Evolutionary conservation across 2,888 invertebrate species (phyloP), one percentile per base, ranked within the genome.

Genomic region (Andrena bucephala): DNA sequence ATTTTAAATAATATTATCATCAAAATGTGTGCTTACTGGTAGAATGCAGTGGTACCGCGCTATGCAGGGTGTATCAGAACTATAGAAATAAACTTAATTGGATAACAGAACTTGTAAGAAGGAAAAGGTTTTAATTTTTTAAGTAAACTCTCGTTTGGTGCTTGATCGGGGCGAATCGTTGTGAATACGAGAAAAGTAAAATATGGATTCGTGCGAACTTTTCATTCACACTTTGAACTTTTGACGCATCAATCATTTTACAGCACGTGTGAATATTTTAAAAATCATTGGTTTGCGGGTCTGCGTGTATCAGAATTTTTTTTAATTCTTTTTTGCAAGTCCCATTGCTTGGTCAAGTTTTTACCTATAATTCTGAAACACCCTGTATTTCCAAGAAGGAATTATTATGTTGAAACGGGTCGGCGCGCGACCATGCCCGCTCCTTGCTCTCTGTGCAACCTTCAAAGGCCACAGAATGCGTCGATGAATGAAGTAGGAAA

Each of bases 391-490:
- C 81, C 76, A 77, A 75, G 87, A 85, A 81, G 79, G 76, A 85
- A 86, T 87, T 83, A 85, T 85, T 76, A 87, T 84, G 75, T 76
- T 79, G 85, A 84, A 89, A 87, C 85, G 86, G 85, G 88, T 86
- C 81, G 75, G 80, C 85, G 81, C 85, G 85, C 81, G 87, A 83
- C 86, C 85, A 75, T 89, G 78, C 69, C 85, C 87, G 89, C 89
- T 90, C 87, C 87, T 89, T 89, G 89, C 89, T 87, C 86, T 85
- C 84, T 84, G 88, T 85, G 90, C 92, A 93, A 93, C 93, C 93
- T 94, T 94, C 93, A 93, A 93, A 94, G 93, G 93, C 93, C 93
- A 90, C 92, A 90, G 92, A 93, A 92, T 92, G 92, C 91, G 90
- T 91, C 92, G 92, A 93, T 93, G 93, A 93, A 93, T 93, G 93